phyloP scores from a whole-genome alignment of 2,113 vertebrate genomes.

The Python bivittatus region DNA sequence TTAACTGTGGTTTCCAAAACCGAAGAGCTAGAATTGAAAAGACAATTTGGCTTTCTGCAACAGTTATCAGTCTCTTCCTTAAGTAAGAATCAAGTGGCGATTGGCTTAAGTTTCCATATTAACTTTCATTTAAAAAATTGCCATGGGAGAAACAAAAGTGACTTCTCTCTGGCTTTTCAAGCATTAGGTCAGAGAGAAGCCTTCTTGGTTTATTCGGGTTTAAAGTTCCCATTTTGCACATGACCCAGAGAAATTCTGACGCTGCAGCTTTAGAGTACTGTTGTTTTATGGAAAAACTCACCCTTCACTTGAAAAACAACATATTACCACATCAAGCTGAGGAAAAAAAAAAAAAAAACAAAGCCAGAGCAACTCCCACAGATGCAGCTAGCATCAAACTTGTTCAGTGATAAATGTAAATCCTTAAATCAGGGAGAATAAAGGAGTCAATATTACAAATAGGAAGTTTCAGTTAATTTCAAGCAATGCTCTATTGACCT shows the following conservation, averaged over 20 bases:
- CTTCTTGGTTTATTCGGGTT: neutral
- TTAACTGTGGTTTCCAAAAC: neutral
- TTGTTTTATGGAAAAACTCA: fast-evolving
- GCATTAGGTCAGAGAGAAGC: neutral
- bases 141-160: neutral
- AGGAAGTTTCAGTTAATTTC: constrained; percentile 7
- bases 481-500: neutral
- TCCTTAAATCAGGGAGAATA: constrained; percentile 37
- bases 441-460: constrained; percentile 7
- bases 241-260: neutral
- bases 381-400: constrained; percentile 36
- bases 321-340: neutral
- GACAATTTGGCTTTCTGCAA: neutral
- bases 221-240: neutral
- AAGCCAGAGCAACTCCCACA: neutral
- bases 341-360: neutral
- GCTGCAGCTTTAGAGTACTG: neutral
- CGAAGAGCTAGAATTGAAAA: neutral
- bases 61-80: neutral
- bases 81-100: neutral
- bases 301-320: neutral
- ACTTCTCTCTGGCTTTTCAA: neutral
- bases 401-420: constrained; percentile 17
- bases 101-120: neutral
- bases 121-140: neutral